These are phyloP conservation scores for Ostrea edulis DNA, from an alignment of 1,140 invertebrate genomes.

Conservation along the genomic window DNA sequence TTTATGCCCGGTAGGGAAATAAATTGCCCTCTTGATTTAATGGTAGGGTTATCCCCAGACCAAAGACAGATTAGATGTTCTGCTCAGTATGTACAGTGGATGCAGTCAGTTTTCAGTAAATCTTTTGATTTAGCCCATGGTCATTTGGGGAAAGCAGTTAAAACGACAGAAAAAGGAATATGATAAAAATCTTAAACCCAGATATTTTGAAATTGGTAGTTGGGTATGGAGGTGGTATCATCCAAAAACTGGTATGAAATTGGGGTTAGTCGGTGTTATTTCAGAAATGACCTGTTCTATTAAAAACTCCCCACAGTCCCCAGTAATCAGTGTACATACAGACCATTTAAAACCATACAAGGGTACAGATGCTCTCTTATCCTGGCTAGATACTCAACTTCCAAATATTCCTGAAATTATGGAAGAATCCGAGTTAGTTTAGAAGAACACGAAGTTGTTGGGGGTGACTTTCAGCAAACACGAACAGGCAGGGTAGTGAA, in stretches of 20 bases:
- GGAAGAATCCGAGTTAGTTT: too few relatives aligned
- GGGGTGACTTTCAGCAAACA: too few relatives aligned
- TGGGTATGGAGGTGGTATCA: constrained; percentile 62
- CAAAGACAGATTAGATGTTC: constrained; percentile 8
- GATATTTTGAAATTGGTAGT: constrained; percentile 32
- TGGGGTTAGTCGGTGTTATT: constrained; percentile 41
- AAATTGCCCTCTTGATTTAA: too few relatives aligned
- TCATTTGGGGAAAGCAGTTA: constrained; percentile 12
- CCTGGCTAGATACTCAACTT: too few relatives aligned
- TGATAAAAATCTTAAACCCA: constrained; percentile 43
- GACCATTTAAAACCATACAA: too few relatives aligned
- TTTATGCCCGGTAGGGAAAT: constrained; percentile 54
- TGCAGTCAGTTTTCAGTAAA: constrained; percentile 39
- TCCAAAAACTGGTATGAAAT: constrained; percentile 48
- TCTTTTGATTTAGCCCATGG: constrained; percentile 24
- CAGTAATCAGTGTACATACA: too few relatives aligned
- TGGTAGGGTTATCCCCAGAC: background rate
- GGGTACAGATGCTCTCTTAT: too few relatives aligned
- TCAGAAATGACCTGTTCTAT: constrained; percentile 30
- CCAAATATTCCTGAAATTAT: too few relatives aligned
- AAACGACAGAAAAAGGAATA: constrained; percentile 55
- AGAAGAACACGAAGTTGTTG: too few relatives aligned
- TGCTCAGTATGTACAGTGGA: constrained; percentile 46
- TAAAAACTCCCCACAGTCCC: background rate
- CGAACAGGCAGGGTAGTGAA: too few relatives aligned